Percentiles rank a stretch among this genome's conserved stretches.
Conservation (phyloP, 2,888 invertebrate species). For the Drosophila tanythrix region DNA sequence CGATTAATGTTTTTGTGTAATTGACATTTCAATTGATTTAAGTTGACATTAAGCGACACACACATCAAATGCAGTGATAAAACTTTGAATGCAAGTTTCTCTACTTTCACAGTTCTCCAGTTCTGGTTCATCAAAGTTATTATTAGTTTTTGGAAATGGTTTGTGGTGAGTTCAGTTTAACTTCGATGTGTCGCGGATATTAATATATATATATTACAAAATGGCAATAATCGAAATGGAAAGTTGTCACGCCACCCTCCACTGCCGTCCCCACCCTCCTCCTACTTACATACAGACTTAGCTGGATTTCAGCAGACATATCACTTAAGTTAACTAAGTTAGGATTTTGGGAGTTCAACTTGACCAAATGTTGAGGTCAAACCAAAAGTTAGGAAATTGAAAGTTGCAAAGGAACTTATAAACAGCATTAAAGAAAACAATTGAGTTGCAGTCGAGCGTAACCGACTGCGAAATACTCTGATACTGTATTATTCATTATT, state of each 20-base stretch:
- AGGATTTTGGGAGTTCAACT: neutral
- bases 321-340: constrained; percentile 11
- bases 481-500: neutral
- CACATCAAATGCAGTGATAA: constrained; percentile 59
- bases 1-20: constrained; percentile 69
- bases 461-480: too few relatives aligned
- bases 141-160: neutral
- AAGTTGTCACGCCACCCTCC: constrained; percentile 18
- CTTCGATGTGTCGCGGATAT: neutral
- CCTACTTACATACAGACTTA: neutral
- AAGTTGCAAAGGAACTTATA: neutral
- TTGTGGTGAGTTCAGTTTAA: neutral
- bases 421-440: neutral
- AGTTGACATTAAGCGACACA: constrained; percentile 74
- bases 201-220: neutral
- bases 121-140: constrained; percentile 9
- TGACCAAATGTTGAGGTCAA: neutral
- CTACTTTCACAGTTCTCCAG: constrained; percentile 12
- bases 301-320: constrained; percentile 4
- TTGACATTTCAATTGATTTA: constrained; percentile 77
- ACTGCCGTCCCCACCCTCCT: neutral
- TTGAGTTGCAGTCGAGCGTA: neutral
- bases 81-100: constrained; percentile 15
- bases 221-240: constrained; percentile 2
- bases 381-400: neutral